Base-by-base conservation (phyloP, 2,113 vertebrate species). In the Mandrillus leucophaeus region DNA sequence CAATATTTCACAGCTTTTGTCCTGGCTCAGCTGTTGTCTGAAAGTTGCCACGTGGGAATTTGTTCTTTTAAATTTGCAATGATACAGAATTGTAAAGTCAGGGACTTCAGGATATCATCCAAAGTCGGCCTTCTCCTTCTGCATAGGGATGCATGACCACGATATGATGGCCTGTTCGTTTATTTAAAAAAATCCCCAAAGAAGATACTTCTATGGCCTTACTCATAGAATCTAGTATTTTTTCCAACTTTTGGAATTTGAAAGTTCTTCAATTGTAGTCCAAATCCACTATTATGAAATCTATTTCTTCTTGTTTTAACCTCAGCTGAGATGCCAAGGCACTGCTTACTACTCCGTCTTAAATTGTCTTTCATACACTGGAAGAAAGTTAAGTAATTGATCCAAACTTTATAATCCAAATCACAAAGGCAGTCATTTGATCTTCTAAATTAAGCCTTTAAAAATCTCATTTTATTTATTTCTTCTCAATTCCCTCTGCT, bases 21-120 rank as follows among this genome's bases (percentile, higher is more conserved):
- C 50, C 64, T 40, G 80, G 57, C 50, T 88, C 83, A 89, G 43
- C 83, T 93, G 32, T 73, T 91, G 16, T 91, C 90, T 96, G 40
- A 57, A 80, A 95, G 9, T 80, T 76, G 1, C 10, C 83, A 43
- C 30, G 32, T 66, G 72, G 35, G 43, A 75, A 90, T 45, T 95
- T 55, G 70, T 61, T 92, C 32, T 88, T 72, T 84, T 81, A 8
- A 83, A 11, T 16, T 45, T 72, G 12, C 5, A 72, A 8, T 57
- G 8, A 30, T 66, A 45, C 25, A 27, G 68, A 86, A 68, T 82
- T 72, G 14, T 35, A 66, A 88, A 93, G 38, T 48, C 40, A 61
- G 30, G 32, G 16, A 48, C 27, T 78, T 90, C 11, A n/a, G 16
- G 13, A 57, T 66, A 55, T 91, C 86, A 80, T 52, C 14, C 45